phyloP scores from a whole-genome alignment of 2,888 invertebrate species.

The Allacma fusca region DNA sequence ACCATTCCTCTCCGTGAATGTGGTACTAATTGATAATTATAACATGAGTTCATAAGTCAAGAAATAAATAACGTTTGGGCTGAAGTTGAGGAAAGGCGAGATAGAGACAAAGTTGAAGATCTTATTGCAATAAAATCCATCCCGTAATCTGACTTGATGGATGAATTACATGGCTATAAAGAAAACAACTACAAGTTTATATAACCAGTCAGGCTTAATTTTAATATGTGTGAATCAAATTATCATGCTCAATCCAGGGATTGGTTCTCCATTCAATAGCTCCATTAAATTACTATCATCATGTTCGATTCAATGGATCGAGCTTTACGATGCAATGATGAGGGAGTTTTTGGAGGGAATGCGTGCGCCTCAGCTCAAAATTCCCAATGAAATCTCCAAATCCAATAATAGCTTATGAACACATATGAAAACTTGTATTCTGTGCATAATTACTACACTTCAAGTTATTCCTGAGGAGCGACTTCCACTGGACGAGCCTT shows the following conservation, averaged over 20 bases:
- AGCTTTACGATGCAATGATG: too few species aligned
- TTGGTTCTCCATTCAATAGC: neutral
- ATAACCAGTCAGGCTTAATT: neutral
- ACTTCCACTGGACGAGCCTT: too few species aligned
- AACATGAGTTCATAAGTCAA: neutral
- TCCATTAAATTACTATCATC: slow-evolving; percentile 11
- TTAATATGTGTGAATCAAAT: slow-evolving; percentile 24
- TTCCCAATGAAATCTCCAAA: too few species aligned
- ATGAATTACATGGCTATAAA: neutral
- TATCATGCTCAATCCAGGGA: neutral
- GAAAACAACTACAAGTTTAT: neutral
- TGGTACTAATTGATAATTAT: neutral
- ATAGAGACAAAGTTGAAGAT: neutral
- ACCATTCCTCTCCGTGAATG: neutral
- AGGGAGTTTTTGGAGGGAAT: too few species aligned
- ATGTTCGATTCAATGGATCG: too few species aligned
- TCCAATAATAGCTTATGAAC: too few species aligned
- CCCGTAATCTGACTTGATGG: too few species aligned
- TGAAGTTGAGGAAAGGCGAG: neutral
- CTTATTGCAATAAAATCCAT: neutral
- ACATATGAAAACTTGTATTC: too few species aligned
- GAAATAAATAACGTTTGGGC: neutral
- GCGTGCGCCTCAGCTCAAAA: too few species aligned
- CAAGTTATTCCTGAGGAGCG: too few species aligned
- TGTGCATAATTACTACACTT: too few species aligned